Base-by-base conservation (phyloP, 1,140 invertebrate genomes). In the Asbolus verrucosus region DNA sequence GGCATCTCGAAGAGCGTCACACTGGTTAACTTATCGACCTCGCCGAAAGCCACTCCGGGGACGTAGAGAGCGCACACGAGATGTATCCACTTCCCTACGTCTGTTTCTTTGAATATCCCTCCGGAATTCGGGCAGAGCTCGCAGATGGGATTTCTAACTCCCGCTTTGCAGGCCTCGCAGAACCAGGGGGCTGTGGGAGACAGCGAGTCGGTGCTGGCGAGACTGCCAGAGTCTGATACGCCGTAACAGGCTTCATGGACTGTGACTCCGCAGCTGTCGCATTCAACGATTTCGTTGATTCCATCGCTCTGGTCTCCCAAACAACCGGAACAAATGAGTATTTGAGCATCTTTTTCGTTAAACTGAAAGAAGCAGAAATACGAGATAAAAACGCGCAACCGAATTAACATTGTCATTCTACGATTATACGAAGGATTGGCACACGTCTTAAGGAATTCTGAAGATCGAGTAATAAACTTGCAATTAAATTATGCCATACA, bases 201-300 rank as follows among this genome's bases (percentile, higher is more conserved):
- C 0, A 94, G 91, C 5, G 95, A 98, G 62, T 93, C 91, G 11
- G 93, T 94, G 79, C 93, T 95, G 1, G 92, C 92, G 67, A 95
- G 89, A 84, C 95, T 97, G 18, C 92, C 91, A 21, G 91, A 91
- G 77, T 98, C 97, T 41, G 93, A 94, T 18, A 98, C 92, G n/a
- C 95, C 95, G 84, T 98, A 98, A 81, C 96, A 98, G 70, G 94
- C 94, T 88, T 98, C 96, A 84, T 98, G 96, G 6, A 98, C 96
- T 69, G 94, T 94, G 9, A 97, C 93, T 9, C 95, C 94, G 84
- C 96, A 98, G 21, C 93, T 90, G 84, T 98, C 96, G 84, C 96
- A 98, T 82, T 97, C 96, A 5, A 98, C 94, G 73, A 98, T 97
- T 84, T 98, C 96, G 86, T 98, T 97, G 38, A 92, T 87, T 76